Percentiles rank a stretch among this genome's conserved stretches.
phyloP scores from a whole-genome alignment of 2,113 vertebrate genomes.

The Heloderma charlesbogerti region DNA sequence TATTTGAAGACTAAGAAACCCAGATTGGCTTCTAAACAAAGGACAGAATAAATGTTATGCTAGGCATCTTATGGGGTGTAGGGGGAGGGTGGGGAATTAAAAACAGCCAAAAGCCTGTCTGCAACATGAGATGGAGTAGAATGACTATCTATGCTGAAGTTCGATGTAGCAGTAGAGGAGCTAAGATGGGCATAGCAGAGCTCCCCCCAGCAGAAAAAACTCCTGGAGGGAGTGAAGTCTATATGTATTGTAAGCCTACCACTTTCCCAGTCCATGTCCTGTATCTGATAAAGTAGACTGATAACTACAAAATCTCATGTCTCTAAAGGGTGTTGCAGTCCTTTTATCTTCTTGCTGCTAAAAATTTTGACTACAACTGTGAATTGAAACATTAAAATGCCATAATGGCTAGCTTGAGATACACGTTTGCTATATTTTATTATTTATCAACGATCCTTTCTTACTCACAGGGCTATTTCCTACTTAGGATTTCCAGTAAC shows the following conservation, averaged over 20 bases:
- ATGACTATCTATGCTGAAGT: background rate
- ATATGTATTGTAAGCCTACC: background rate
- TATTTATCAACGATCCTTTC: background rate
- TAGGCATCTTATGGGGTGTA: too few species aligned
- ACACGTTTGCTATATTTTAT: background rate
- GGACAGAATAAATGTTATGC: background rate
- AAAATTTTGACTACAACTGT: background rate
- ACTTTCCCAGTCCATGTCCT: background rate
- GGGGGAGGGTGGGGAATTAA: background rate
- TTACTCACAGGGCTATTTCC: background rate
- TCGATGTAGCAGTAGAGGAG: background rate
- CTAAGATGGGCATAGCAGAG: background rate
- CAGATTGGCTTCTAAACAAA: background rate
- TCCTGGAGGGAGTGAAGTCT: background rate
- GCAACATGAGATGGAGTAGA: background rate
- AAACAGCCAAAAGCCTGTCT: background rate
- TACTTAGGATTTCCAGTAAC: background rate
- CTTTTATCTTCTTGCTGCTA: background rate
- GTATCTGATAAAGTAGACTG: background rate
- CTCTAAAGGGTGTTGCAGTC: background rate
- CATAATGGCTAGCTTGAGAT: background rate
- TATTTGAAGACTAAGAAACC: background rate
- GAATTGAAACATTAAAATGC: background rate
- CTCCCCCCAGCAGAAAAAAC: background rate
- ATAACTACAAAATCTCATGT: background rate